phyloP scores from a whole-genome alignment of 2,797 vertebrate genomes.

The Chanos chanos region DNA sequence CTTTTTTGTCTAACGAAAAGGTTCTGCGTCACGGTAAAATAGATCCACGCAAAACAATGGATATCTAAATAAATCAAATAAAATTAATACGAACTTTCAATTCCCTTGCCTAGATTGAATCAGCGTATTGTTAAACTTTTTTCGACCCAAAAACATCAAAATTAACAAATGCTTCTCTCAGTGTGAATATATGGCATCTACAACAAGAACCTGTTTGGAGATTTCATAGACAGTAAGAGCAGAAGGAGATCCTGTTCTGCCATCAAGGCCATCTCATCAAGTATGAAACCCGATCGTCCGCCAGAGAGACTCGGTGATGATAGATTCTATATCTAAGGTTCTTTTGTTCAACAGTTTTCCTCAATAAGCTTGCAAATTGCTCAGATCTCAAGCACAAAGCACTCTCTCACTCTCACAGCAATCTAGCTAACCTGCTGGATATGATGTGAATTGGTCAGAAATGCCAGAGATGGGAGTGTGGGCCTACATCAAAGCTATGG shows the following conservation, averaged over 20 bases:
- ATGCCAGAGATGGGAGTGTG: conserved; percentile 74
- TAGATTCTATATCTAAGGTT: conserved; percentile 77
- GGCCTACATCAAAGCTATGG: conserved; percentile 83
- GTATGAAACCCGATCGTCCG: conserved; percentile 52
- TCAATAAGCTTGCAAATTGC: conserved; percentile 87
- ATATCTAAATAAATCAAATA: no score
- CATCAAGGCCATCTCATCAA: conserved; percentile 39
- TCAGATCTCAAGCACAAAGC: conserved; percentile 89
- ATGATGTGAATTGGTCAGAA: conserved; percentile 79
- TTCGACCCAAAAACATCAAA: background rate
- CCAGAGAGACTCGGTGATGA: conserved; percentile 65
- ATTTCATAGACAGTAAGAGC: no score
- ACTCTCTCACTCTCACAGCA: conserved; percentile 71
- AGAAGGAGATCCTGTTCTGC: conserved; percentile 12
- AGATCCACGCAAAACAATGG: no score
- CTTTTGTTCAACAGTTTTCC: conserved; percentile 79
- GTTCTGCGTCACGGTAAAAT: no score
- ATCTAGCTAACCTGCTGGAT: conserved; percentile 71
- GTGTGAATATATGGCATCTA: no score
- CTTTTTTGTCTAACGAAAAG: no score
- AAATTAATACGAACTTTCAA: no score
- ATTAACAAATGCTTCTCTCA: background rate
- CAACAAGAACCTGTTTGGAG: no score
- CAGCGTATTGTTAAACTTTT: no score
- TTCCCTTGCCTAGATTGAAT: no score